These are phyloP conservation scores for Acleris literana DNA, from an alignment of 2,888 invertebrate genomes.

Conservation along the genomic window DNA sequence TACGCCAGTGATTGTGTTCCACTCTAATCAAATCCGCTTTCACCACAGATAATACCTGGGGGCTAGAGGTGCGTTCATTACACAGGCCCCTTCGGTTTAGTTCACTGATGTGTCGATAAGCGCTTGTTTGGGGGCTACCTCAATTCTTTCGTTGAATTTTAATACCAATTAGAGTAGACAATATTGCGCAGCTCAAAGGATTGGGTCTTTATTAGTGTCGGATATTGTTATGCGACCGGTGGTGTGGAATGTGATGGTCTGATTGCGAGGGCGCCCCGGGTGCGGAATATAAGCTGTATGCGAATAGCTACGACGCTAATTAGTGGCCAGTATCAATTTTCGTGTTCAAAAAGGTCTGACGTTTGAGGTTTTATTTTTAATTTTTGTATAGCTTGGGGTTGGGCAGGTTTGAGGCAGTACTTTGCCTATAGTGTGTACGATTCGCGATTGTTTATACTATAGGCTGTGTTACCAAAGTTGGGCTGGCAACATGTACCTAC, in stretches of 20 bases:
- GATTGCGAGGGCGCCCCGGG: conserved; percentile 30
- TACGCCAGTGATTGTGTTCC: conserved; percentile 3
- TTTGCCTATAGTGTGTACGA: too few species aligned
- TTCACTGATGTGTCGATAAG: conserved; percentile 74
- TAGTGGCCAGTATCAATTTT: conserved; percentile 33
- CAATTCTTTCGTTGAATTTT: conserved; percentile 72
- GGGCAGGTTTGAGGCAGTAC: too few species aligned
- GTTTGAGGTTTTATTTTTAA: conserved; percentile 6
- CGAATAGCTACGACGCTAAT: conserved; percentile 22
- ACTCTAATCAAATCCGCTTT: conserved; percentile 25
- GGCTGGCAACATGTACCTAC: too few species aligned
- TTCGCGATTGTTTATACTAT: too few species aligned
- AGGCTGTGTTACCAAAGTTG: too few species aligned
- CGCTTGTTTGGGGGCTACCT: conserved; percentile 75
- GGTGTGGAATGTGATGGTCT: conserved; percentile 59
- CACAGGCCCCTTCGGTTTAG: conserved; percentile 53
- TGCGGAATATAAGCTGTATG: conserved; percentile 22
- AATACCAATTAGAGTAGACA: conserved; percentile 81
- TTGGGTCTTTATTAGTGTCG: conserved; percentile 78
- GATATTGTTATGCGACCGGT: conserved; percentile 75
- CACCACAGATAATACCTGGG: conserved; percentile 64
- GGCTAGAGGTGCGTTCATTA: conserved; percentile 67
- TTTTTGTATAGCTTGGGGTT: not conserved
- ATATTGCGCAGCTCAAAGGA: conserved; percentile 74
- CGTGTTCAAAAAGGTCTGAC: conserved; percentile 13